Conservation (phyloP, 2,888 invertebrate genomes). For the Drosophila siamana region DNA sequence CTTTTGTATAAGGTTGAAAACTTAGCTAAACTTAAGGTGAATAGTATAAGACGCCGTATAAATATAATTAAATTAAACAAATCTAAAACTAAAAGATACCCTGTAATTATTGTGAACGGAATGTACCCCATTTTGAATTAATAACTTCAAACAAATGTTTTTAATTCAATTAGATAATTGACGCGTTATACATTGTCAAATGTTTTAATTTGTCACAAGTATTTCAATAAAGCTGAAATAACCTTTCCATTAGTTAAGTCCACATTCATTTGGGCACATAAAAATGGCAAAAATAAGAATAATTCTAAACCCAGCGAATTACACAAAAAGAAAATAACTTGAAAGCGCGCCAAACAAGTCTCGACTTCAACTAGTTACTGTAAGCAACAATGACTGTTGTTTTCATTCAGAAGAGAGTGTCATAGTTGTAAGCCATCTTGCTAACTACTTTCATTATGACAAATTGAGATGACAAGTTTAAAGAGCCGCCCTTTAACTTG, state of each 20-base stretch:
- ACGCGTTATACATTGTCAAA: no score
- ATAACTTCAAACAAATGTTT: no score
- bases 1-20: constrained; percentile 6
- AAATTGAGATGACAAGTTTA: constrained; percentile 12
- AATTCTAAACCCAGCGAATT: neutral
- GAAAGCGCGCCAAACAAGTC: neutral
- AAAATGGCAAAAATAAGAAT: neutral
- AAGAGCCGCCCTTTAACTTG: constrained; percentile 18
- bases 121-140: no score
- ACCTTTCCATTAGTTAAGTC: neutral
- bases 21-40: constrained; percentile 13
- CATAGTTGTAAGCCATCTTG: neutral
- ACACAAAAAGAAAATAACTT: neutral
- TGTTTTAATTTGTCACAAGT: no score
- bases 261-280: neutral
- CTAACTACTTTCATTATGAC: constrained; percentile 1
- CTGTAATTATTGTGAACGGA: neutral
- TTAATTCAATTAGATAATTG: no score
- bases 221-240: no score
- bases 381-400: constrained; percentile 3
- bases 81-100: neutral
- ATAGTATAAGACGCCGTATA: neutral
- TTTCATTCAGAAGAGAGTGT: neutral
- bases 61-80: neutral
- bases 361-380: neutral